phyloP scores from a whole-genome alignment of 1,140 invertebrate species.

The Thaumetopoea pityocampa region DNA sequence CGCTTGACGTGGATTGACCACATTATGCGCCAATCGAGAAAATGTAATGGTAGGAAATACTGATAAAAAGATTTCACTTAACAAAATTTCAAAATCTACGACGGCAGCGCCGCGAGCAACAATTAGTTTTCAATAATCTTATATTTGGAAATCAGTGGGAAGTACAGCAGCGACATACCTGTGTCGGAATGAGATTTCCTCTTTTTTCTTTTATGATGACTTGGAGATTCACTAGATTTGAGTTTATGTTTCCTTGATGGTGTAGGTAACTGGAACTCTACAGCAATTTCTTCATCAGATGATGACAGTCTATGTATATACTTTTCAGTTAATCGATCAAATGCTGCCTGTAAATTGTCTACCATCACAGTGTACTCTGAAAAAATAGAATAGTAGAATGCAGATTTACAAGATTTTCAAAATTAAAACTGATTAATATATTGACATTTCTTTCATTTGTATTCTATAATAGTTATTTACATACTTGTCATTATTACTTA shows the following conservation, averaged over 20 bases:
- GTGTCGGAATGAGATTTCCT: slow-evolving; percentile 49
- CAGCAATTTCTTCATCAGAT: slow-evolving; percentile 84
- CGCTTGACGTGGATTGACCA: too few species aligned
- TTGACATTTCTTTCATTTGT: too few species aligned
- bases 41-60: too few species aligned
- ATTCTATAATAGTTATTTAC: too few species aligned
- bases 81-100: too few species aligned
- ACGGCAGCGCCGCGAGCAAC: too few species aligned
- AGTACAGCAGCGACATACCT: slow-evolving; percentile 24
- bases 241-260: slow-evolving; percentile 68
- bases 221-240: slow-evolving; percentile 52
- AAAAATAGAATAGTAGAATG: slow-evolving; percentile 33
- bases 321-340: slow-evolving; percentile 85
- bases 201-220: slow-evolving; percentile 64
- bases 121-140: too few species aligned
- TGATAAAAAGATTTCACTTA: too few species aligned
- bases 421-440: background rate
- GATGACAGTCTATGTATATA: slow-evolving; percentile 88
- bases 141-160: too few species aligned
- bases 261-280: slow-evolving; percentile 79
- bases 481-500: too few species aligned
- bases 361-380: slow-evolving; percentile 93
- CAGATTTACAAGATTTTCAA: too few species aligned
- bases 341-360: slow-evolving; percentile 86
- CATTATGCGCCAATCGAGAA: too few species aligned